Evolutionary conservation across 2,797 vertebrate species (phyloP), one percentile per base, ranked within the genome.

Genomic region (Serranus cabrilla): DNA sequence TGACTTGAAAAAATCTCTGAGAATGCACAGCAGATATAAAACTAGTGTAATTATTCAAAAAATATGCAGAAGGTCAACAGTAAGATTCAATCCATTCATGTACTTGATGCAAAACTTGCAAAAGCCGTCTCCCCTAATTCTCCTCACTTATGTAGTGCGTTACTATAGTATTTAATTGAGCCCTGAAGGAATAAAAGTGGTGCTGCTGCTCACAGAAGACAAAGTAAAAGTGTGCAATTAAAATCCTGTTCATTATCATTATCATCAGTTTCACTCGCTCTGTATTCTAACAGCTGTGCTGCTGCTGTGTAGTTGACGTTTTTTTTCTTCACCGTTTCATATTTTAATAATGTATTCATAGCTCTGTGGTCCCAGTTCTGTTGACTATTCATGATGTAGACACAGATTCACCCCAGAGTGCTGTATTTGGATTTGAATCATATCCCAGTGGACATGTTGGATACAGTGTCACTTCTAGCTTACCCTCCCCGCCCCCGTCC

Each of bases 361-460:
- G 62, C 52, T 74, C 61, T 52, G 70, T 56, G 68, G 69, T 83
- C 59, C 68, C 73, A 50, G 63, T 63, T 58, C 84, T 83, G 78
- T 82, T 90, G 77, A 80, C 73, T 92, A 86, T 92, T 89, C 86
- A 89, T 87, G 82, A 87, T 88, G 84, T 84, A 77, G 83, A 84
- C 69, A 79, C 72, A 81, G 66, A 71, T 79, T 82, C 68, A 77
- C 75, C 75, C 74, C 55, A 11, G 79, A 74, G 81, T 62, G 59
- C 70, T 71, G 66, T 76, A 45, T 84, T 82, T 78, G 86, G 79
- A 71, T 75, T 56, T 47, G 61, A 82, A 31, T 86, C 81, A 49
- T 20, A 65, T 85, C 81, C 80, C 83, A 6, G 40, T 56, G 69
- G 71, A 75, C 65, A 57, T 74, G 68, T 83, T 76, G 69, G 37